phyloP scores from a whole-genome alignment of 2,113 vertebrate genomes.

The Todiramphus chloris region DNA sequence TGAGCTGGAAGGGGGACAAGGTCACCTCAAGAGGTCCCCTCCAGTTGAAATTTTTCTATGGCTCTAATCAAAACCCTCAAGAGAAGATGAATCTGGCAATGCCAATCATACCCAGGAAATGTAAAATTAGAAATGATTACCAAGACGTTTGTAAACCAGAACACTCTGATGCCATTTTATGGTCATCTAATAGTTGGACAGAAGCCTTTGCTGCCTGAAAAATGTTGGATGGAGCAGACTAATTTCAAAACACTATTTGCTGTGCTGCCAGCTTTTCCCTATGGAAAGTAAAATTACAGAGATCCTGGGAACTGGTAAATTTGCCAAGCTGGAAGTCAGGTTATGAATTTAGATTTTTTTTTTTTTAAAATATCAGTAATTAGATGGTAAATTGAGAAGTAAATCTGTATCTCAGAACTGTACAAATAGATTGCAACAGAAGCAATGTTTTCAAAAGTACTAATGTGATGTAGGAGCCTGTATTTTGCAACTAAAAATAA shows the following conservation, averaged over 20 bases:
- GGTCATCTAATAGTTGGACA: constrained; percentile 54
- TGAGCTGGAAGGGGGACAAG: fast-evolving
- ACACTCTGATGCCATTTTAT: constrained; percentile 42
- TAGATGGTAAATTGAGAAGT: not conserved
- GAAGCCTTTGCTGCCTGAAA: constrained; percentile 60
- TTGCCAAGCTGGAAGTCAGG: constrained; percentile 5
- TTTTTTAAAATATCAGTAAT: not conserved
- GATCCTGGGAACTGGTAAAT: constrained; percentile 30
- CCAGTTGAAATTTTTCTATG: not conserved
- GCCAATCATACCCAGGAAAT: constrained; percentile 51
- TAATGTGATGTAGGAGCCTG: not conserved
- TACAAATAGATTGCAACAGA: not conserved
- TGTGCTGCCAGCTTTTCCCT: constrained; percentile 42
- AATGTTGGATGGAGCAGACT: constrained; percentile 41
- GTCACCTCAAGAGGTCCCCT: constrained; percentile 25
- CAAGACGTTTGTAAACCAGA: constrained; percentile 47
- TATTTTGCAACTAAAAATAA: constrained; percentile 19
- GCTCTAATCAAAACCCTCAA: constrained; percentile 33
- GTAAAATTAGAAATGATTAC: constrained; percentile 67
- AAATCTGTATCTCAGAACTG: not conserved
- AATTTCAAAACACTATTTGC: constrained; percentile 58
- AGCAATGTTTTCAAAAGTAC: not conserved
- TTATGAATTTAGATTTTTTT: not conserved
- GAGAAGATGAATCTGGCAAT: constrained; percentile 27
- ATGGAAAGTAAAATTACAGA: constrained; percentile 52